These are phyloP conservation scores for Phylloscopus trochilus DNA, from an alignment of 2,113 vertebrate species.

Conservation along the genomic window DNA sequence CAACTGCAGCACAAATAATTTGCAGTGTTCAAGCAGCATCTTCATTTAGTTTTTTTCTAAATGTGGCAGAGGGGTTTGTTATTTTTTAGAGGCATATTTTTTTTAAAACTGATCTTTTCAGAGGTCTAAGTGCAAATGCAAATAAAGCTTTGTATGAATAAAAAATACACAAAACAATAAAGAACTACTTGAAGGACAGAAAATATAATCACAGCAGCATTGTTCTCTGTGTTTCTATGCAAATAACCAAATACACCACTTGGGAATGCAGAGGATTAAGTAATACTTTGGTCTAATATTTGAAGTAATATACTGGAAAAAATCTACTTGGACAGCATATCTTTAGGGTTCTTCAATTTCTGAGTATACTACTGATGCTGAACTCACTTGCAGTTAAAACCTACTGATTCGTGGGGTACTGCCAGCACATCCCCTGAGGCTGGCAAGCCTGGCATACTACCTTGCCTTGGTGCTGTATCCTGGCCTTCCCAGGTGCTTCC, in stretches of 20 bases:
- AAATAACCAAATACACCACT: neutral
- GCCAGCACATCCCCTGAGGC: rapidly evolving
- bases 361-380: neutral
- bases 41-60: neutral
- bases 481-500: neutral
- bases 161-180: neutral
- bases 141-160: neutral
- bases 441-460: rapidly evolving
- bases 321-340: neutral
- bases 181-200: neutral
- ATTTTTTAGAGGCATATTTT: neutral
- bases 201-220: neutral
- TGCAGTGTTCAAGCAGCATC: neutral
- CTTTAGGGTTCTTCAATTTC: neutral
- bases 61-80: neutral
- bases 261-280: neutral
- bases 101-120: neutral
- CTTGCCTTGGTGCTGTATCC: neutral
- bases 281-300: neutral
- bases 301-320: neutral
- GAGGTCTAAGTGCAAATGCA: neutral
- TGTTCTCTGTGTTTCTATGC: neutral
- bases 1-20: constrained; percentile 40
- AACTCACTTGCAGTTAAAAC: neutral
- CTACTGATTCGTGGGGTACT: neutral